A percentile compares a stretch with the other conserved stretches of the same genome.
Conservation (phyloP, 2,888 invertebrate genomes). For the Apotomis turbidana region DNA sequence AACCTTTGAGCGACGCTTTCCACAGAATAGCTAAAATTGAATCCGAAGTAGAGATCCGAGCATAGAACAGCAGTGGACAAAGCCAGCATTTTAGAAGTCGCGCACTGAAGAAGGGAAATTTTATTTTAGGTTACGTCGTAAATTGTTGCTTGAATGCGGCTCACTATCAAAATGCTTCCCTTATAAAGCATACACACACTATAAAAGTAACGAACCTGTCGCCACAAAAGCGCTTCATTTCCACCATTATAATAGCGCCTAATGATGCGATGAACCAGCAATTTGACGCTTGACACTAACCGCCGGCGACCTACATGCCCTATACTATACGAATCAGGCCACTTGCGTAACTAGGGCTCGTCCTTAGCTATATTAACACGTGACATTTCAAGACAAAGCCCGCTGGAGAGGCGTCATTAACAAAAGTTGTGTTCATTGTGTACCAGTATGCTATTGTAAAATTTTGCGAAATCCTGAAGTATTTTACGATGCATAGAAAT, state of each 20-base stretch:
- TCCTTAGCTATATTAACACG: conserved; percentile 54
- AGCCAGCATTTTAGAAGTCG: too few relatives aligned
- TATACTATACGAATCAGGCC: conserved; percentile 59
- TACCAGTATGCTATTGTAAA: background rate
- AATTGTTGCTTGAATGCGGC: too few relatives aligned
- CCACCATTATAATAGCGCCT: background rate
- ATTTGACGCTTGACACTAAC: conserved; percentile 46
- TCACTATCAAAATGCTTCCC: too few relatives aligned
- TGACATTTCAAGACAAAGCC: conserved; percentile 35
- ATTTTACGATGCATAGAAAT: too few relatives aligned
- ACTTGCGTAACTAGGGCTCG: conserved; percentile 60
- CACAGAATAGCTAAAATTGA: too few relatives aligned
- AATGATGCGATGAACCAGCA: conserved; percentile 43
- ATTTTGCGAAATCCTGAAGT: background rate
- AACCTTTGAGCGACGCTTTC: too few relatives aligned
- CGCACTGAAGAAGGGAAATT: too few relatives aligned
- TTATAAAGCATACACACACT: background rate
- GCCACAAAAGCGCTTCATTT: background rate
- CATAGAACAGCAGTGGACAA: too few relatives aligned
- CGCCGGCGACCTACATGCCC: conserved; percentile 57
- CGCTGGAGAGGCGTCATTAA: conserved; percentile 9
- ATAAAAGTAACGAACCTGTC: background rate
- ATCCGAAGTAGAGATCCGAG: too few relatives aligned
- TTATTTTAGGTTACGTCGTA: too few relatives aligned
- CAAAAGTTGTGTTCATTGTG: too few relatives aligned